A percentile compares a stretch with the other conserved stretches of the same genome.
phyloP scores from a whole-genome alignment of 2,888 invertebrate genomes.

The Invenusta paracnida region DNA sequence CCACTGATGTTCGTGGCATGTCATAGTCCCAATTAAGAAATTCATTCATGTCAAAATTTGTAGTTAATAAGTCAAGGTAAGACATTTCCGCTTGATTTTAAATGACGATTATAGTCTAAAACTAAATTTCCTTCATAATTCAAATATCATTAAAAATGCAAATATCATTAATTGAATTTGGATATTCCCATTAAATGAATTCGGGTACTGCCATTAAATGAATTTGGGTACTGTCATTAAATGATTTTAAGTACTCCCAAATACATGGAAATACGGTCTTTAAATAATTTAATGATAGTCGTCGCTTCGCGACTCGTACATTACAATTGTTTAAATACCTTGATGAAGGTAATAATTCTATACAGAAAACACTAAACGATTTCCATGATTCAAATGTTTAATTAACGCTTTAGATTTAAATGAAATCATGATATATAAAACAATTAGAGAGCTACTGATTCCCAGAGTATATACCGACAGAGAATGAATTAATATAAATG shows the following conservation, averaged over 20 bases:
- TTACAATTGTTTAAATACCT: background rate
- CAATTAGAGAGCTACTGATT: no score
- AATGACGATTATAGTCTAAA: background rate
- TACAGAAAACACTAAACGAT: no score
- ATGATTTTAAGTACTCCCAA: background rate
- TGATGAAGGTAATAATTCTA: background rate
- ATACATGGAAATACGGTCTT: background rate
- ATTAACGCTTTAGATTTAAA: no score
- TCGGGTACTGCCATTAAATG: background rate
- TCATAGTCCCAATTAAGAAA: background rate
- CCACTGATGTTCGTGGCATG: background rate
- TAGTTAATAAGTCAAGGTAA: conserved; percentile 22
- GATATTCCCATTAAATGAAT: background rate
- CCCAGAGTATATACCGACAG: no score
- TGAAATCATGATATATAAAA: no score
- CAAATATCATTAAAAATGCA: background rate
- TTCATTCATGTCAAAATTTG: conserved; percentile 17
- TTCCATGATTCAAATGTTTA: no score
- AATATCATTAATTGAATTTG: background rate
- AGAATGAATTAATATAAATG: no score
- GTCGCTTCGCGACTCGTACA: background rate
- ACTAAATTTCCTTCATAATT: background rate
- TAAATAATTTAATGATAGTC: background rate
- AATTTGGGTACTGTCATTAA: background rate
- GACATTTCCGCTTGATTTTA: background rate